Base-by-base conservation (phyloP, 2,113 vertebrate species). In the Dolichotis patagonum region DNA sequence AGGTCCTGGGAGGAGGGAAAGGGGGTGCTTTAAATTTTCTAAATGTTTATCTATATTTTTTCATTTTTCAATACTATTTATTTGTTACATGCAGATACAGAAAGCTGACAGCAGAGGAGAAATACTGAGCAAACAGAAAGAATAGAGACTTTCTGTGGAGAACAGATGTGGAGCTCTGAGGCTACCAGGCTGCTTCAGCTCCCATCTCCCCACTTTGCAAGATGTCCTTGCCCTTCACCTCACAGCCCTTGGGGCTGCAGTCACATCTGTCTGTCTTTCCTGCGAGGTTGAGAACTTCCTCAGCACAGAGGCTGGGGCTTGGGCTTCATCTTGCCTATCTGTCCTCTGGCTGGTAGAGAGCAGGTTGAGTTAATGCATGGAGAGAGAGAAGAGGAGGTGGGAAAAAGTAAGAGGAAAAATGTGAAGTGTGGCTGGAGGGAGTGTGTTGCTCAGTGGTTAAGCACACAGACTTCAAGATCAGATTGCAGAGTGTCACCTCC, bases 141-240 rank as follows among this genome's bases (percentile, higher is more conserved):
- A 63, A 26, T 0, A 35, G 20, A 75, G 30, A 49, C 80, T 32
- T 75, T 46, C 41, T 14, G 43, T 13, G 46, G 28, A 35, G 38
- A n/a, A 4, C 6, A 8, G 19, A 10, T 32, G 1, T 7, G 35
- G n/a, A 20, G 11, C 20, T 26, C 38, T 41, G 26, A n/a, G 56
- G 63, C 63, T 30, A 10, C n/a, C 14, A 41, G 28, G 56, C 56
- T 30, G 12, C 46, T 32, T 77, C 75, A 32, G 8, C 30, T 1
- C 7, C 58, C 5, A 0, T 35, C 13, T 12, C 38, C 38, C 38
- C 4, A 0, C 62, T 0, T 17, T 3, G 14, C 69, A 10, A 28
- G 77, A 32, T 52, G 0, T 3, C 1, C 22, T 75, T 1, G 4
- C 5, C 30, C 14, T 24, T 32, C 46, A 2, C 7, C 38, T 46